Conservation (phyloP, 2,113 vertebrate species). For the Petrocephalus zakoni region DNA sequence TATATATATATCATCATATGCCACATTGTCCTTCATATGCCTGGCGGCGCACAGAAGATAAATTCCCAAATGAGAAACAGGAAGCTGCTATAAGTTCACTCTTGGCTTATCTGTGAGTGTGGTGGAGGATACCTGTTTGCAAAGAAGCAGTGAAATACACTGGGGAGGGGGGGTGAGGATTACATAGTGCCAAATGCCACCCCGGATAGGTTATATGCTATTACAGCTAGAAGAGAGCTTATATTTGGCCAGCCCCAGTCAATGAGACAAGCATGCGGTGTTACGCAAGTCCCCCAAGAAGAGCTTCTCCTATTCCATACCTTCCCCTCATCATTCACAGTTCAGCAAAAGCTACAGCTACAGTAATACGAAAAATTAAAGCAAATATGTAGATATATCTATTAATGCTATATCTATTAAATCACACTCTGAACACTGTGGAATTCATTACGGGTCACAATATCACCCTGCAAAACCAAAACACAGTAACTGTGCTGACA, state of each 20-base stretch:
- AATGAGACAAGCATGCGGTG: neutral
- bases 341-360: neutral
- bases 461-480: neutral
- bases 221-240: slow-evolving; percentile 16
- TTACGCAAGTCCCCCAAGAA: neutral
- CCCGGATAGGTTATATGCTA: neutral
- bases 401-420: neutral
- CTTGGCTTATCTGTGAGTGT: slow-evolving; percentile 1
- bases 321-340: neutral
- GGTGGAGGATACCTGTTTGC: neutral
- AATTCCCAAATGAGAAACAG: neutral
- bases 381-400: neutral
- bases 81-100: neutral
- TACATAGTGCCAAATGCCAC: neutral
- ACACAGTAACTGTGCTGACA: no score
- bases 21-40: neutral
- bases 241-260: neutral
- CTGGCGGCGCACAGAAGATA: neutral
- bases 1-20: neutral
- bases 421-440: neutral
- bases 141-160: neutral
- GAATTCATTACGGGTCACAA: neutral
- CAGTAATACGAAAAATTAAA: neutral
- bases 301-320: neutral
- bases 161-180: neutral